These are phyloP conservation scores for Diplogasteroides magnus DNA, from an alignment of 1,140 invertebrate genomes.

Conservation along the genomic window DNA sequence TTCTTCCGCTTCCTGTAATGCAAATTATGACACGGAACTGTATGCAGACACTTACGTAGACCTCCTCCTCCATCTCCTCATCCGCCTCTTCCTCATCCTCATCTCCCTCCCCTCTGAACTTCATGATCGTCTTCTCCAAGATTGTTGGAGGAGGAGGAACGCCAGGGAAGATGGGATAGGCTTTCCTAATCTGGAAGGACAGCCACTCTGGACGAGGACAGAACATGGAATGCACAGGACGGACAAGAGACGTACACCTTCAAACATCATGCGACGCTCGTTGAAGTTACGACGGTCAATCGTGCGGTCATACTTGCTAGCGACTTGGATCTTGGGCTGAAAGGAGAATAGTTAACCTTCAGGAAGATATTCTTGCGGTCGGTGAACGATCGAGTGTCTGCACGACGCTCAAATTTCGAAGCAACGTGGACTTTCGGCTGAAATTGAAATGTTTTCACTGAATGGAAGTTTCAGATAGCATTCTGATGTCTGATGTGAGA, in stretches of 20 bases:
- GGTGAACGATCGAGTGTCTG: constrained; percentile 89
- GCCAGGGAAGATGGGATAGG: constrained; percentile 52
- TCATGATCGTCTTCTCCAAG: constrained; percentile 20
- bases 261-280: constrained; percentile 49
- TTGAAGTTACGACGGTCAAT: constrained; percentile 50
- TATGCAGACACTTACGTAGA: not conserved
- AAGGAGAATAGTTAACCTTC: constrained; percentile 69
- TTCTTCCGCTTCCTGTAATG: too few species aligned
- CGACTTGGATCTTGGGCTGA: constrained; percentile 32
- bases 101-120: constrained; percentile 9
- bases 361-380: constrained; percentile 93
- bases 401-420: constrained; percentile 96
- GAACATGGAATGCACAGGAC: not conserved
- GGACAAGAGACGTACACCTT: constrained; percentile 42
- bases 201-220: constrained; percentile 40
- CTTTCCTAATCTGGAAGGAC: too few species aligned
- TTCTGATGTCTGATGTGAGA: too few species aligned
- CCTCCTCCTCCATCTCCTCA: not conserved
- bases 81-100: constrained; percentile 13
- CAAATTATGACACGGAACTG: too few species aligned
- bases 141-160: constrained; percentile 51
- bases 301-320: constrained; percentile 35
- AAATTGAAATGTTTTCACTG: not conserved
- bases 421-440: constrained; percentile 91
- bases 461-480: not conserved